Conservation (phyloP, 2,888 invertebrate genomes). For the Calameuta pallipes region DNA sequence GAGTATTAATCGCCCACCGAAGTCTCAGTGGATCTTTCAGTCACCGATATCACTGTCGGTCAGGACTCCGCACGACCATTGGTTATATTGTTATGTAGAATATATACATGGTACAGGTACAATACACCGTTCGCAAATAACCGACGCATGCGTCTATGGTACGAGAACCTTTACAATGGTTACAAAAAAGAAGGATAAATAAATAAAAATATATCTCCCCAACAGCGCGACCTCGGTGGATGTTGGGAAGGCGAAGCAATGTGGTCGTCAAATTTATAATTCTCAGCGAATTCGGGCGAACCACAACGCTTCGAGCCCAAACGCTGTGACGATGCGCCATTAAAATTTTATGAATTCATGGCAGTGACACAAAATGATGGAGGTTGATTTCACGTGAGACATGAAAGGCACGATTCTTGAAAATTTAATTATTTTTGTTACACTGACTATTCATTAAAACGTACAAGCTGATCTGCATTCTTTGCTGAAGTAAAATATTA, state of each 20-base stretch:
- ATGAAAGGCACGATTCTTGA: background rate
- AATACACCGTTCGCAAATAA: conserved; percentile 59
- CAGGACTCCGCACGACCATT: conserved; percentile 43
- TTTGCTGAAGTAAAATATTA: background rate
- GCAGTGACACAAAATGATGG: background rate
- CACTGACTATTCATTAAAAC: background rate
- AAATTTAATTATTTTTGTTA: background rate
- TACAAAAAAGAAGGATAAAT: conserved; percentile 29
- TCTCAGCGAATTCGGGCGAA: conserved; percentile 27
- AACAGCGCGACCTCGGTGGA: conserved; percentile 50
- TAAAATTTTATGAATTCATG: background rate
- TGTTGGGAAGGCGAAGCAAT: conserved; percentile 55
- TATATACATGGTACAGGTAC: conserved; percentile 56
- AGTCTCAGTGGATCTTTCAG: conserved; percentile 20
- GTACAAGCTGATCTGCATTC: background rate
- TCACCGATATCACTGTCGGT: conserved; percentile 32
- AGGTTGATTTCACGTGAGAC: background rate
- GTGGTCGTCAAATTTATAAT: conserved; percentile 41
- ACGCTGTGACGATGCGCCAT: conserved; percentile 50
- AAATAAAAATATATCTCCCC: conserved; percentile 33
- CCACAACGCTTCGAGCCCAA: conserved; percentile 60
- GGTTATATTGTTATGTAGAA: conserved; percentile 39
- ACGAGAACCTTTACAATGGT: conserved; percentile 42
- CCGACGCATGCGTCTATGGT: conserved; percentile 56
- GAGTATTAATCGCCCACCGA: conserved; percentile 7